Conservation (phyloP, 2,113 vertebrate genomes). For the Crotalus helleri region DNA sequence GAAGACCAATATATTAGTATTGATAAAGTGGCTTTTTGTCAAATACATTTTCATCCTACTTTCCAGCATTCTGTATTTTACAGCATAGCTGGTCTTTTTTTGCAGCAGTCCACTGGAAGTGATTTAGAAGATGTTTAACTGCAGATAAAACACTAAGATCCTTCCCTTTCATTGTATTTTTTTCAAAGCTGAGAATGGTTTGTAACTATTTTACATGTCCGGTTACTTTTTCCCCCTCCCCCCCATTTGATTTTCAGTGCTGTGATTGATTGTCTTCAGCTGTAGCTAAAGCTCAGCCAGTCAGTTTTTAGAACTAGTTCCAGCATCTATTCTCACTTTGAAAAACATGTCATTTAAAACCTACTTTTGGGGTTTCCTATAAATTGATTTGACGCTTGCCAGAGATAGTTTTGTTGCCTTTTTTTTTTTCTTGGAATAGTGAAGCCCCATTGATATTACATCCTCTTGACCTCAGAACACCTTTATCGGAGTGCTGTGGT, state of each 20-base stretch:
- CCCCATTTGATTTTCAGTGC: conserved; percentile 48
- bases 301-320: conserved; percentile 60
- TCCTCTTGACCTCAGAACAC: conserved; percentile 68
- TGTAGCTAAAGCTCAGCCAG: conserved; percentile 63
- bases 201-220: conserved; percentile 44
- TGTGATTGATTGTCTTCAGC: conserved; percentile 69
- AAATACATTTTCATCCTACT: neutral
- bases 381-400: conserved; percentile 68
- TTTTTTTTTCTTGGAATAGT: conserved; percentile 54
- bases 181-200: conserved; percentile 49
- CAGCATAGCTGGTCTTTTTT: accelerated
- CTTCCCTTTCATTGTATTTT: conserved; percentile 49
- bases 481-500: conserved; percentile 63
- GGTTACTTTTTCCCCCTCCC: conserved; percentile 15
- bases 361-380: conserved; percentile 66
- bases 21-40: neutral
- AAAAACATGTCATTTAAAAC: conserved; percentile 73
- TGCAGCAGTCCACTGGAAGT: conserved; percentile 23
- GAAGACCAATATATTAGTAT: neutral
- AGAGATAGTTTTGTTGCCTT: conserved; percentile 55
- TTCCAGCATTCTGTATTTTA: neutral
- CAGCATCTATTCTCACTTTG: conserved; percentile 68
- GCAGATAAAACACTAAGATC: conserved; percentile 35
- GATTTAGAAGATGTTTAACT: conserved; percentile 44
- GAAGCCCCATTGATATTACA: conserved; percentile 55